Evolutionary conservation across 1,140 invertebrate genomes (phyloP).

Genomic region (Drosophila gunungcola): DNA sequence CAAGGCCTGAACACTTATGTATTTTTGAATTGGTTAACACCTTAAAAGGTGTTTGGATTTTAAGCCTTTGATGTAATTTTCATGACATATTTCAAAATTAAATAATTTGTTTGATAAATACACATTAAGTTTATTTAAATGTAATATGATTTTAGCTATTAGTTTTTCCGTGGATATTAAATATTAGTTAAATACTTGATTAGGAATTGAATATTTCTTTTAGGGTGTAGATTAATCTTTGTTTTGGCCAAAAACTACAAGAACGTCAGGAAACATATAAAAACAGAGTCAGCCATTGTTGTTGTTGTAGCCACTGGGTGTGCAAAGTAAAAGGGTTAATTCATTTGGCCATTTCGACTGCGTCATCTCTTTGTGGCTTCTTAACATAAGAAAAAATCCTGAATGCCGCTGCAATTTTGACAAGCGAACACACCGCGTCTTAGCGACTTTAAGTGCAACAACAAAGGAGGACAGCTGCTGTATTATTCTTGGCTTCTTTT

Average conservation of each 20-base stretch:
- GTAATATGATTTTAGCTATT: too few relatives aligned
- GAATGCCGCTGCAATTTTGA: conserved; percentile 70
- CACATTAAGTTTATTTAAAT: too few relatives aligned
- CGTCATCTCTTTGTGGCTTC: conserved; percentile 76
- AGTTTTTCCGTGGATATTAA: too few relatives aligned
- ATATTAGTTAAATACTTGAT: too few relatives aligned
- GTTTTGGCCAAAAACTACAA: conserved; percentile 36
- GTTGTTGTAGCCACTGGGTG: conserved; percentile 52
- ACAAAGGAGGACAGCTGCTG: conserved; percentile 50
- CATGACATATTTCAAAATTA: too few relatives aligned
- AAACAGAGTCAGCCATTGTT: conserved; percentile 55
- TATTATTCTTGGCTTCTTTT: conserved; percentile 22
- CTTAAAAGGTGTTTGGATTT: too few relatives aligned
- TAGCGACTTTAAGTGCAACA: conserved; percentile 73
- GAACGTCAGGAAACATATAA: conserved; percentile 53
- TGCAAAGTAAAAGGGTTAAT: conserved; percentile 82
- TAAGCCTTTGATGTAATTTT: too few relatives aligned
- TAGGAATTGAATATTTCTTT: conserved; percentile 19
- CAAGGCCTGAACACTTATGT: too few relatives aligned
- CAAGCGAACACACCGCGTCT: conserved; percentile 71
- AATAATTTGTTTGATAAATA: too few relatives aligned
- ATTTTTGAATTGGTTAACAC: too few relatives aligned
- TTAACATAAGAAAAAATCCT: conserved; percentile 32
- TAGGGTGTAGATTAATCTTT: conserved; percentile 19
- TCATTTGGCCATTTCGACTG: conserved; percentile 76